These are phyloP conservation scores for Galleria mellonella DNA, from an alignment of 1,140 invertebrate genomes.

Conservation along the genomic window DNA sequence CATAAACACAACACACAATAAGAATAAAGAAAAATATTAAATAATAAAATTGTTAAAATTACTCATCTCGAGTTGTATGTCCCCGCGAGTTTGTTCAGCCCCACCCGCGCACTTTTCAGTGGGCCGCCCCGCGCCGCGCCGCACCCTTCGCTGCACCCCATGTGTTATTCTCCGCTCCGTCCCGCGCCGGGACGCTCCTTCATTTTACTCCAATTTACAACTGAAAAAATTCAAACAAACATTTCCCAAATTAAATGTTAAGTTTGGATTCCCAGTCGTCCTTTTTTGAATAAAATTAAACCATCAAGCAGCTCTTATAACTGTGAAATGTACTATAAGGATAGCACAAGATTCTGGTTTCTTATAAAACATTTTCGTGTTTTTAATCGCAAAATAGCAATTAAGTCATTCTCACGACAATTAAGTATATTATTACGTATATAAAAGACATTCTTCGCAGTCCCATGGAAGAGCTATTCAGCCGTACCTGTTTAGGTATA, in stretches of 20 bases:
- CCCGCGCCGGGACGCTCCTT: conserved; percentile 68
- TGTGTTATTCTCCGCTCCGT: conserved; percentile 71
- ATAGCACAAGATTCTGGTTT: too few species aligned
- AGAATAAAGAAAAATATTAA: conserved; percentile 5
- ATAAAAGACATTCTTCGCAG: too few species aligned
- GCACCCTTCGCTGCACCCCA: conserved; percentile 73
- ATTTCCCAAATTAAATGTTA: conserved; percentile 44
- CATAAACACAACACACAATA: background rate
- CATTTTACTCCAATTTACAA: conserved; percentile 73
- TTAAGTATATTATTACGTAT: too few species aligned
- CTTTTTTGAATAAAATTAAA: background rate
- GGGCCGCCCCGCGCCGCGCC: conserved; percentile 53
- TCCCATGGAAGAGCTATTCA: too few species aligned
- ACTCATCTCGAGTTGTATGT: conserved; percentile 39
- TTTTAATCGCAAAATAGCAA: too few species aligned
- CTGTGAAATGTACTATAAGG: too few species aligned
- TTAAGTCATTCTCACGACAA: too few species aligned
- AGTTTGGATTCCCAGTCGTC: conserved; percentile 6
- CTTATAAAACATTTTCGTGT: too few species aligned
- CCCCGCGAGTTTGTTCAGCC: conserved; percentile 72
- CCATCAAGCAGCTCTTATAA: too few species aligned
- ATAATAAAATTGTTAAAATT: conserved; percentile 24
- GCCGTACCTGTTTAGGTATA: too few species aligned
- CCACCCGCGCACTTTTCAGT: conserved; percentile 73
- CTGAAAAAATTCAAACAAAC: conserved; percentile 69